These are phyloP conservation scores for Pseudococcus jackbeardsleyi DNA, from an alignment of 2,888 invertebrate species.

Conservation along the genomic window DNA sequence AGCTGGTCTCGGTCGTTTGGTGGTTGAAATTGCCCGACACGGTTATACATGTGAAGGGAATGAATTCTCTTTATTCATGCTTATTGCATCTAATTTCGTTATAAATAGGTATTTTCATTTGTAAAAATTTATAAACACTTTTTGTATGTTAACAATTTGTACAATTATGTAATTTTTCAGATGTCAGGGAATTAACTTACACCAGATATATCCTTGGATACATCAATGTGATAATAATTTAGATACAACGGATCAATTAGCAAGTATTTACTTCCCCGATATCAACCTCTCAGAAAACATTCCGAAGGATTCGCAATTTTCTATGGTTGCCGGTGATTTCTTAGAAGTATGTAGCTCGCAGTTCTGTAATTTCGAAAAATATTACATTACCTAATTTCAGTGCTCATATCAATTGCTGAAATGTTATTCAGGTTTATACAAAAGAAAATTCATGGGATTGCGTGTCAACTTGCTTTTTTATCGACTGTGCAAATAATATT, in stretches of 20 bases:
- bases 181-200: conserved; percentile 78
- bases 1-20: conserved; percentile 93
- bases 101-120: conserved; percentile 80
- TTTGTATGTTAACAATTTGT: not conserved
- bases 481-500: conserved; percentile 97
- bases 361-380: conserved; percentile 67
- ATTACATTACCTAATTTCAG: not conserved
- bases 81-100: conserved; percentile 95
- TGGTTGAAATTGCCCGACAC: conserved; percentile 90
- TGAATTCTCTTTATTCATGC: conserved; percentile 97
- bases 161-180: conserved; percentile 69
- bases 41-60: conserved; percentile 97
- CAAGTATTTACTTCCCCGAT: conserved; percentile 88
- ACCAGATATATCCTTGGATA: conserved; percentile 93
- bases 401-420: not conserved
- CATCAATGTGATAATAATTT: conserved; percentile 94
- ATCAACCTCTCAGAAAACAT: conserved; percentile 81
- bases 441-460: conserved; percentile 85
- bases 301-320: conserved; percentile 79
- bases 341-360: conserved; percentile 77
- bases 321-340: conserved; percentile 98
- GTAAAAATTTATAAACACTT: not conserved
- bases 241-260: conserved; percentile 83
- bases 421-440: conserved; percentile 76
- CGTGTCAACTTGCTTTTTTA: conserved; percentile 97